Conservation (phyloP, 1,140 invertebrate genomes). For the Euborellia annulipes region DNA sequence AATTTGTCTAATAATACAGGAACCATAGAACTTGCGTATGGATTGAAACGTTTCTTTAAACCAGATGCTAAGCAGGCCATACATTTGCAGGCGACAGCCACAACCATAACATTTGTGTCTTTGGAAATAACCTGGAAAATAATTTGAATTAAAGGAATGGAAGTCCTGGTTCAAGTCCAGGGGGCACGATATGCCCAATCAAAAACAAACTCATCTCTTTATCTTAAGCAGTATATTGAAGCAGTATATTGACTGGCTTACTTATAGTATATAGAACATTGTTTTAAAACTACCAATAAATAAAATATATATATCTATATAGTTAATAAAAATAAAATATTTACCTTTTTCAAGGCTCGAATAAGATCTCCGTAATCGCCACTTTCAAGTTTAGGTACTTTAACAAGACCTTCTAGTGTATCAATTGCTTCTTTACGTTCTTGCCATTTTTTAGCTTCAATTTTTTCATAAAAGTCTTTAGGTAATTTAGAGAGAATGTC, state of each 20-base stretch:
- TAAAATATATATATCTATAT: slow-evolving; percentile 6
- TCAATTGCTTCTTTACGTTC: slow-evolving; percentile 87
- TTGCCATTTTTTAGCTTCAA: slow-evolving; percentile 96
- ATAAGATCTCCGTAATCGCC: slow-evolving; percentile 90
- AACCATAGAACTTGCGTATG: slow-evolving; percentile 67
- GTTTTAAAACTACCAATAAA: too few relatives aligned
- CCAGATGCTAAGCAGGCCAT: slow-evolving; percentile 68
- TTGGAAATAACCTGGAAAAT: slow-evolving; percentile 60
- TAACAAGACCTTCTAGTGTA: slow-evolving; percentile 56
- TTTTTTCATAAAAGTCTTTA: slow-evolving; percentile 90
- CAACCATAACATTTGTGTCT: slow-evolving; percentile 90
- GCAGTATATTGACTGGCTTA: too few relatives aligned
- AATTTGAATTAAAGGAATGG: slow-evolving; percentile 12
- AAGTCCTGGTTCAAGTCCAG: slow-evolving; percentile 7
- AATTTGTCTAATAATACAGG: slow-evolving; percentile 85
- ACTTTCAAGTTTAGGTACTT: slow-evolving; percentile 68
- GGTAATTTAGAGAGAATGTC: slow-evolving; percentile 85
- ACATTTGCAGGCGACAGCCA: slow-evolving; percentile 73
- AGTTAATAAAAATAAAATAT: slow-evolving; percentile 6
- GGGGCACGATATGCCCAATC: too few relatives aligned
- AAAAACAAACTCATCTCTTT: too few relatives aligned
- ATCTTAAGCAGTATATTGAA: too few relatives aligned
- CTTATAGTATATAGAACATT: too few relatives aligned
- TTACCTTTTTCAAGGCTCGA: slow-evolving; percentile 73
- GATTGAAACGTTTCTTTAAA: slow-evolving; percentile 72